phyloP scores from a whole-genome alignment of 2,888 invertebrate genomes.

The Amphipoea lucens region DNA sequence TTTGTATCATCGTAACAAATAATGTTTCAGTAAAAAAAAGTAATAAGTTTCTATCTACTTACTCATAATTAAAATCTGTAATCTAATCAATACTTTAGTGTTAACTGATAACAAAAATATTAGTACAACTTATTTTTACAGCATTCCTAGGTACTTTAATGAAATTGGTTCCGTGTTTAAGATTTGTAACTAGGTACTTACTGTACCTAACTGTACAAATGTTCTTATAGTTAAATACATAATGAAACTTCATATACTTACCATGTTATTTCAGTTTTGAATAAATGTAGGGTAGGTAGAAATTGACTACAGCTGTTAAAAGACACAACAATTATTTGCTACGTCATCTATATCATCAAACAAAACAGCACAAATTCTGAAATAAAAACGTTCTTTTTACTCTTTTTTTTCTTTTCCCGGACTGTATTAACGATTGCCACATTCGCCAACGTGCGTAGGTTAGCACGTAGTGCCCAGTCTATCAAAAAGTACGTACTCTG shows the following conservation, averaged over 20 bases:
- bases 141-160: slow-evolving; percentile 16
- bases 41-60: neutral
- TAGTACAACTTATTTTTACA: slow-evolving; percentile 53
- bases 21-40: neutral
- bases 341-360: slow-evolving; percentile 4
- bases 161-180: slow-evolving; percentile 48
- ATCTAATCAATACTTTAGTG: slow-evolving; percentile 21
- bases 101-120: slow-evolving; percentile 47
- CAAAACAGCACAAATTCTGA: slow-evolving; percentile 24
- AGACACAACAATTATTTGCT: neutral
- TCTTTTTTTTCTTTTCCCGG: neutral
- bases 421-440: neutral
- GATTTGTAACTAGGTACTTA: slow-evolving; percentile 26
- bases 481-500: no score
- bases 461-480: neutral
- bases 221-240: slow-evolving; percentile 6
- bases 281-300: slow-evolving; percentile 5
- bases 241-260: neutral
- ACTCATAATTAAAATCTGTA: neutral
- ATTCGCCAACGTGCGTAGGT: neutral
- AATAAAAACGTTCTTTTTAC: slow-evolving; percentile 37
- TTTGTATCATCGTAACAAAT: neutral
- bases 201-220: slow-evolving; percentile 52
- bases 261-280: neutral
- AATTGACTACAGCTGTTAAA: neutral